A percentile compares a stretch with the other conserved stretches of the same genome.
Evolutionary conservation across 2,113 vertebrate genomes (phyloP).

Genomic region (Irena cyanogastra): DNA sequence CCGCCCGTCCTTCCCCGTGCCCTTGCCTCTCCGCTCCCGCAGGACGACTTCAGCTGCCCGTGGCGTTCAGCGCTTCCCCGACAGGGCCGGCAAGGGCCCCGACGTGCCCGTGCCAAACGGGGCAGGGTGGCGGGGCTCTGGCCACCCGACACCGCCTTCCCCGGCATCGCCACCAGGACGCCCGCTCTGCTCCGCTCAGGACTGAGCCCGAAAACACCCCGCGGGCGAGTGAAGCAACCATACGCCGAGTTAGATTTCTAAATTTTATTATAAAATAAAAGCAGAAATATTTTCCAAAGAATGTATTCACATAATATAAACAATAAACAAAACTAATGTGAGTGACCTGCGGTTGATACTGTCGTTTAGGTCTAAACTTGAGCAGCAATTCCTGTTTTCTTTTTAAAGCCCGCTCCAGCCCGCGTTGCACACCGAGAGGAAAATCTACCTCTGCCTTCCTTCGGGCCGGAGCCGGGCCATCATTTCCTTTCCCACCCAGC

Average conservation of each 20-base stretch:
- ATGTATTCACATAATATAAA: conserved; percentile 81
- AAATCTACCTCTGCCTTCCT: neutral
- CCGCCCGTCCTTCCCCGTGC: neutral
- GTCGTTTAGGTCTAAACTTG: conserved; percentile 33
- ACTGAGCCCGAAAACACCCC: neutral
- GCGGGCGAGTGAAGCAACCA: neutral
- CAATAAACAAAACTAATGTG: conserved; percentile 65
- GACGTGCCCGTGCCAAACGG: rapidly evolving
- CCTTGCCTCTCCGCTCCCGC: neutral
- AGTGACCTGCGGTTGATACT: conserved; percentile 46
- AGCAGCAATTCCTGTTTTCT: conserved; percentile 32
- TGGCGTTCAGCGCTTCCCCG: no score
- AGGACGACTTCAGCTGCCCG: neutral
- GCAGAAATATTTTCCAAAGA: conserved; percentile 80
- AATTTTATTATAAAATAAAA: conserved; percentile 88
- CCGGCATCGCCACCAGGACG: no score
- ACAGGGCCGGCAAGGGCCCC: no score
- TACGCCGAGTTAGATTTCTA: conserved; percentile 62
- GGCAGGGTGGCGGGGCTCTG: neutral
- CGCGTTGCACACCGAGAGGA: neutral
- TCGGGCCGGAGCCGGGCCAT: neutral
- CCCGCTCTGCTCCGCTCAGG: neutral
- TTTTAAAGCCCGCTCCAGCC: neutral
- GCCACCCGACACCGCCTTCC: neutral
- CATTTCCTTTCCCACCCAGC: neutral